A percentile compares a stretch with the other conserved stretches of the same genome.
Evolutionary conservation across 2,888 invertebrate genomes (phyloP).

Genomic region (Epinotia ramella): DNA sequence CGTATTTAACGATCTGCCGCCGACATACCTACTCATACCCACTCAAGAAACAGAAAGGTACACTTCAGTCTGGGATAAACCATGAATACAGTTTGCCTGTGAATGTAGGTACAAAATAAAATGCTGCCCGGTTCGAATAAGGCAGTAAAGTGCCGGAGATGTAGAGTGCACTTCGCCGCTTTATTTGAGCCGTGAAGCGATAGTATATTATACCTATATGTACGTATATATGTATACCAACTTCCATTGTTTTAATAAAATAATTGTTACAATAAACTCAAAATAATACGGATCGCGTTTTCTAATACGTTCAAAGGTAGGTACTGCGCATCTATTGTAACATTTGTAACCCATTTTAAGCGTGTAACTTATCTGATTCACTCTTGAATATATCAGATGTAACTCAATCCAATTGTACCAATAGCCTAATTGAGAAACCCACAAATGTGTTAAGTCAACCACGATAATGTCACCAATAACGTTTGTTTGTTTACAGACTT

Average conservation of each 20-base stretch:
- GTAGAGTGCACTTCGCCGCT: not conserved
- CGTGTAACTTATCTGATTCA: no score
- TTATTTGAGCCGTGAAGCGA: conserved; percentile 2
- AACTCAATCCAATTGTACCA: not conserved
- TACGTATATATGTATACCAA: not conserved
- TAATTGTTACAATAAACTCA: not conserved
- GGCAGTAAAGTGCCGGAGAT: not conserved
- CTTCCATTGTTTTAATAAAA: not conserved
- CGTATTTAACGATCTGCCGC: no score
- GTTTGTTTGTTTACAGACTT: conserved; percentile 84
- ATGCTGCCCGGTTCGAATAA: conserved; percentile 4
- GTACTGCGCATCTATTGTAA: no score
- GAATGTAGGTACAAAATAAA: conserved; percentile 3
- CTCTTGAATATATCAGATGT: no score
- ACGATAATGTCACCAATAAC: not conserved
- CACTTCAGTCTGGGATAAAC: conserved; percentile 1
- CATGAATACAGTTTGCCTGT: conserved; percentile 18
- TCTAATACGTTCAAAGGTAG: no score
- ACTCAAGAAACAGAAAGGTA: not conserved
- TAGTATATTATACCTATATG: not conserved
- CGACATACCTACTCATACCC: not conserved
- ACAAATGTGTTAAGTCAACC: no score
- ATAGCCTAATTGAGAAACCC: not conserved
- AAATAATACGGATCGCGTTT: not conserved
- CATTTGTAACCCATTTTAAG: no score